phyloP scores from a whole-genome alignment of 2,797 vertebrate genomes.

The Caiman crocodilus region DNA sequence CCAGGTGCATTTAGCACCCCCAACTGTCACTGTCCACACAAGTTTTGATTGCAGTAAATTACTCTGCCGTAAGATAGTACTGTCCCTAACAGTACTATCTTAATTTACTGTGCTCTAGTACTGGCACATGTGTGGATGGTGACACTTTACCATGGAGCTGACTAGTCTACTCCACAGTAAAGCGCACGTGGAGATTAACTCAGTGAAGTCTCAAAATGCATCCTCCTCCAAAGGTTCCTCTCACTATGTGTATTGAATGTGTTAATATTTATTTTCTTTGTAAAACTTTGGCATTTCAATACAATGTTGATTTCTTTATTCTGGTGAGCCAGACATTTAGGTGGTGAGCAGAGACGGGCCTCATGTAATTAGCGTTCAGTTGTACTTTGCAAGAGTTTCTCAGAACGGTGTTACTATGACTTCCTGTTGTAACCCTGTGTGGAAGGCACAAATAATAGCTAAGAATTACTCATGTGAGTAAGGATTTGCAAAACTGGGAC shows the following conservation, averaged over 20 bases:
- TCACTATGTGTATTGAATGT: neutral
- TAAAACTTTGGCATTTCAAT: neutral
- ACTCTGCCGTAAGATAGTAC: too few species aligned
- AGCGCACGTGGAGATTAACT: too few species aligned
- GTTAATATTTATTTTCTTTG: neutral
- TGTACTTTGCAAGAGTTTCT: neutral
- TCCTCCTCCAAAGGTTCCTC: neutral
- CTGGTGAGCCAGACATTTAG: too few species aligned
- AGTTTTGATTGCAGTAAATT: too few species aligned
- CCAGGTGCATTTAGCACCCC: too few species aligned
- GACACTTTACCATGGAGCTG: too few species aligned
- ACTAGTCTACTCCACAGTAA: too few species aligned
- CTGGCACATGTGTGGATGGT: too few species aligned
- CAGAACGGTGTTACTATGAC: neutral
- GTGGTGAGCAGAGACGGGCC: neutral
- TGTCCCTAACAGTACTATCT: too few species aligned
- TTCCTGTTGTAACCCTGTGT: neutral
- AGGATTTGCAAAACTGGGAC: neutral
- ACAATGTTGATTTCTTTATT: too few species aligned
- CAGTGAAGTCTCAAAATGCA: neutral
- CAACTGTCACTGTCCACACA: too few species aligned
- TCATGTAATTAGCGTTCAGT: fast-evolving
- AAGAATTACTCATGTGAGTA: neutral
- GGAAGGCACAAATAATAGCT: neutral
- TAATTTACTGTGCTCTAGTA: too few species aligned